These are phyloP conservation scores for Eledone cirrhosa DNA, from an alignment of 2,888 invertebrate species.

Conservation along the genomic window DNA sequence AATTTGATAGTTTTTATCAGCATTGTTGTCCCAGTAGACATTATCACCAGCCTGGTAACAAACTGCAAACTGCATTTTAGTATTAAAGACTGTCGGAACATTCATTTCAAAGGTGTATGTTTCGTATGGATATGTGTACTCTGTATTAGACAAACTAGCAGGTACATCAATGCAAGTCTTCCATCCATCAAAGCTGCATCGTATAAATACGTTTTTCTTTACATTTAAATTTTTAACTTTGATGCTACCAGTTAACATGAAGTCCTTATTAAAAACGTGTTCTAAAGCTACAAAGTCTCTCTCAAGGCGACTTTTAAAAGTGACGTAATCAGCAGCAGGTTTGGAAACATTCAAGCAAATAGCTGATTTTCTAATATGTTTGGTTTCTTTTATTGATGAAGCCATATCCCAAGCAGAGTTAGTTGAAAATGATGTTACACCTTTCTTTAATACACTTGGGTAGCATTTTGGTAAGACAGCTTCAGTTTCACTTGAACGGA, in stretches of 20 bases:
- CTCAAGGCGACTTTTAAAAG: conserved; percentile 82
- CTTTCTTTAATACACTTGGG: conserved; percentile 33
- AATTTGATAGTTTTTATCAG: conserved; percentile 83
- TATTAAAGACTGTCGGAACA: conserved; percentile 70
- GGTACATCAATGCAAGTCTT: conserved; percentile 79
- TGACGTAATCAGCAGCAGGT: conserved; percentile 89
- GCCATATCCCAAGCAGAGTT: conserved; percentile 29
- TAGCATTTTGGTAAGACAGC: background rate
- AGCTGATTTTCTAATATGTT: conserved; percentile 12
- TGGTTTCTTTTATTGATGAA: conserved; percentile 1
- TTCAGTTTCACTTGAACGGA: background rate
- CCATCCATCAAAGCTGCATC: conserved; percentile 83
- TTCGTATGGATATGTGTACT: conserved; percentile 76
- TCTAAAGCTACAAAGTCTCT: conserved; percentile 83
- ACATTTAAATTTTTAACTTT: conserved; percentile 88
- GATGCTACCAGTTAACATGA: conserved; percentile 83
- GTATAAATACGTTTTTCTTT: conserved; percentile 83
- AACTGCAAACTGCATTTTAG: conserved; percentile 84
- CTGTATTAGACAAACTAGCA: conserved; percentile 69
- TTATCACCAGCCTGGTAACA: conserved; percentile 76
- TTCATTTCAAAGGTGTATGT: conserved; percentile 87
- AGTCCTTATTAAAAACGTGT: conserved; percentile 87
- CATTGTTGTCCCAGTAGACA: conserved; percentile 92
- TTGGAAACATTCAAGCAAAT: conserved; percentile 61
- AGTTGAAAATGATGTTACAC: background rate